Evolutionary conservation across 2,888 invertebrate genomes (phyloP).

Genomic region (Pyrrhosoma nymphula): DNA sequence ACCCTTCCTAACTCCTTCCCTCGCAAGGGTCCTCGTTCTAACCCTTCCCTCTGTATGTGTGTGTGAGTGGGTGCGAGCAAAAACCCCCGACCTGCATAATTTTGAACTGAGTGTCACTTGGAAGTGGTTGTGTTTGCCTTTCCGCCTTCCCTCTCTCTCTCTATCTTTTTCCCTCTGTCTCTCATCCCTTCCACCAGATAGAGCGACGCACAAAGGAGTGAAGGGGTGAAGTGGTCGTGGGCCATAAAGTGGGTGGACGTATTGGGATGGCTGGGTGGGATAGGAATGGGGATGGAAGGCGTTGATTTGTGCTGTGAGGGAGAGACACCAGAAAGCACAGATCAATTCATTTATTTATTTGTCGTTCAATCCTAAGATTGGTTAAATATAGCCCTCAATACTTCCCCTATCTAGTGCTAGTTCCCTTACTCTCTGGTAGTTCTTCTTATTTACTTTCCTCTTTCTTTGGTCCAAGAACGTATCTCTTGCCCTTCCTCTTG

Average conservation of each 20-base stretch:
- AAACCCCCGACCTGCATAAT: neutral
- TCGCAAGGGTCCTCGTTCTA: neutral
- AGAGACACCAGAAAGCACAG: neutral
- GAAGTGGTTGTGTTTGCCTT: conserved; percentile 8
- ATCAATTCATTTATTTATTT: too few species aligned
- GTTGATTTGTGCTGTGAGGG: neutral
- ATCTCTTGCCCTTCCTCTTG: too few species aligned
- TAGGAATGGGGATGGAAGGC: neutral
- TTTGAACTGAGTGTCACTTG: neutral
- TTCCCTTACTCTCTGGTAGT: too few species aligned
- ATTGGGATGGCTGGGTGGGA: neutral
- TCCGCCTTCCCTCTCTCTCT: neutral
- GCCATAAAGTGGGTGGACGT: neutral
- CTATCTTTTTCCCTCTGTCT: neutral
- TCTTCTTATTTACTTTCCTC: too few species aligned
- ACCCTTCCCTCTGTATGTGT: neutral
- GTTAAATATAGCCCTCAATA: too few species aligned
- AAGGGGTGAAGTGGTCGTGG: neutral
- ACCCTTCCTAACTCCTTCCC: neutral
- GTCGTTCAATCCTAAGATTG: too few species aligned
- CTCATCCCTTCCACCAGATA: neutral
- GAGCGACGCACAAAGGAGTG: neutral
- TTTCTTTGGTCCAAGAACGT: too few species aligned
- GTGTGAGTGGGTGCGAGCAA: neutral
- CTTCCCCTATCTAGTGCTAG: too few species aligned